These are phyloP conservation scores for Frieseomelitta varia DNA, from an alignment of 1,140 invertebrate species.

Conservation along the genomic window DNA sequence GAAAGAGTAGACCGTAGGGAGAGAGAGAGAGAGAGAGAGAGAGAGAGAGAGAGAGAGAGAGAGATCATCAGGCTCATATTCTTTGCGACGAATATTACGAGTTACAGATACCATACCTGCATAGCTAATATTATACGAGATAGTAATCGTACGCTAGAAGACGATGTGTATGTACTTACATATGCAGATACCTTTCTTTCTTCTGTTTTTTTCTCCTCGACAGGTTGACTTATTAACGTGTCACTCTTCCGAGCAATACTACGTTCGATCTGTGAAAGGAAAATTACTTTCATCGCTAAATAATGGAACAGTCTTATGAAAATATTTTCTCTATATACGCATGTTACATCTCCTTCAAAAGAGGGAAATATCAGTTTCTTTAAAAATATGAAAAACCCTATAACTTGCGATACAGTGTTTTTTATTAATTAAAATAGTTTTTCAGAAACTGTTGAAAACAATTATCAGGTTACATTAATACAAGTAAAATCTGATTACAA, in stretches of 20 bases:
- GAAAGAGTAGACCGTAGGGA: slow-evolving; percentile 5
- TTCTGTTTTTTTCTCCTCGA: background rate
- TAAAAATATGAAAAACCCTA: background rate
- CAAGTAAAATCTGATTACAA: background rate
- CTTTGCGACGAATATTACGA: slow-evolving; percentile 72
- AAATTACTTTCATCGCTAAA: slow-evolving; percentile 3
- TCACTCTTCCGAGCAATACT: slow-evolving; percentile 7
- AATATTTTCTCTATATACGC: background rate
- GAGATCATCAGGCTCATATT: slow-evolving; percentile 53
- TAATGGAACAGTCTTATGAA: background rate
- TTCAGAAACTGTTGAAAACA: no score
- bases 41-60: slow-evolving; percentile 33
- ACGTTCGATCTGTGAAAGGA: background rate
- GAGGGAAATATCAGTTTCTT: background rate
- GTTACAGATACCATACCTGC: slow-evolving; percentile 61
- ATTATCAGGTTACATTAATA: background rate
- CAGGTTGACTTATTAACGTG: slow-evolving; percentile 20
- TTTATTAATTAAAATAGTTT: no score
- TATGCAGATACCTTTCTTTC: background rate
- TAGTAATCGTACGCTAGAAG: slow-evolving; percentile 50
- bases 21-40: slow-evolving; percentile 12
- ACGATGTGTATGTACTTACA: background rate
- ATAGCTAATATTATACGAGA: slow-evolving; percentile 40
- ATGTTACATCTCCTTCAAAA: background rate
- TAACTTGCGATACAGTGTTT: no score